These are phyloP conservation scores for Onychostoma macrolepis DNA, from an alignment of 2,113 vertebrate genomes.

Conservation along the genomic window DNA sequence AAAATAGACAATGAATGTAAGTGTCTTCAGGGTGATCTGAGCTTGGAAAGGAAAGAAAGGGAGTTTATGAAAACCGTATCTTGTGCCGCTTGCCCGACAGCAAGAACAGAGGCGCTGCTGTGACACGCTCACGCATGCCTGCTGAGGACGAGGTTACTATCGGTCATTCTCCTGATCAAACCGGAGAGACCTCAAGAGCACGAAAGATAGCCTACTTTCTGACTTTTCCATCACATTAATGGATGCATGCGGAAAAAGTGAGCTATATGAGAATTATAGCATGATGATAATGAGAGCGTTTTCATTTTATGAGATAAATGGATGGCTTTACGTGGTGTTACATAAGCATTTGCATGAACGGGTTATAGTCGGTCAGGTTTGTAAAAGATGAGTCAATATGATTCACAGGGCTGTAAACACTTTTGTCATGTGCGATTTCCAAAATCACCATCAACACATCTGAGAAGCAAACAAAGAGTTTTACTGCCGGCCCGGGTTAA, in stretches of 20 bases:
- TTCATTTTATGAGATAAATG: not conserved
- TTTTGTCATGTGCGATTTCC: not conserved
- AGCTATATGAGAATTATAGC: not conserved
- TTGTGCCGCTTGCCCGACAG: constrained; percentile 5
- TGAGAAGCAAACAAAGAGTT: not conserved
- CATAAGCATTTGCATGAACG: not conserved
- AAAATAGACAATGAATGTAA: not conserved
- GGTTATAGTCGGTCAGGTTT: constrained; percentile 18
- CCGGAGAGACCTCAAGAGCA: not conserved
- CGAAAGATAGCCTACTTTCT: constrained; percentile 12
- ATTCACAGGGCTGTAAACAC: not conserved
- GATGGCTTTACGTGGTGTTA: not conserved
- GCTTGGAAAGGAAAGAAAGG: not conserved
- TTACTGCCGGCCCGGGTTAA: not conserved
- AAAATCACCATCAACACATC: not conserved
- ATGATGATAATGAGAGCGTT: not conserved
- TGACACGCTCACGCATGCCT: constrained; percentile 9
- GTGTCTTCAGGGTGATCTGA: not conserved
- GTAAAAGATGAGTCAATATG: constrained; percentile 21
- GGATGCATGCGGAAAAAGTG: not conserved
- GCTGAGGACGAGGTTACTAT: constrained; percentile 64
- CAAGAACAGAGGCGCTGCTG: not conserved
- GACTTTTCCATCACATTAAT: not conserved
- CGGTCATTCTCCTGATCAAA: constrained; percentile 57
- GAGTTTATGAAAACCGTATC: not conserved